Evolutionary conservation across 2,888 invertebrate genomes (phyloP).

Genomic region (Nomada ruficornis): DNA sequence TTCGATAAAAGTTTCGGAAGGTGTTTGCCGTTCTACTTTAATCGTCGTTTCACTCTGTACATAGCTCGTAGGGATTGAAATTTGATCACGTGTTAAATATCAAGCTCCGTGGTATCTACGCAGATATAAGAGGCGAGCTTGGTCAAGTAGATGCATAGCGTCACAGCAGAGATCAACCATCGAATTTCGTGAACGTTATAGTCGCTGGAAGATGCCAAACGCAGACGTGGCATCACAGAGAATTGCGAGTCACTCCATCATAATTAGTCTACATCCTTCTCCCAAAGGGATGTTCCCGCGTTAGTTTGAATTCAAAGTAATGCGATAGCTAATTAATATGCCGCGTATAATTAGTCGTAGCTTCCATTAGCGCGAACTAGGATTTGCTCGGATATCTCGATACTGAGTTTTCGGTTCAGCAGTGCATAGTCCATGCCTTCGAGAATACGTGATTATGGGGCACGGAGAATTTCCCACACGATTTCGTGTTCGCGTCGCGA

Average conservation of each 20-base stretch:
- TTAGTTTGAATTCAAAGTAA: slow-evolving; percentile 69
- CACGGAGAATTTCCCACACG: not conserved
- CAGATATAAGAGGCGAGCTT: not conserved
- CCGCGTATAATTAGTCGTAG: slow-evolving; percentile 65
- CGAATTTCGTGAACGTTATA: not conserved
- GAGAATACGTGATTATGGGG: slow-evolving; percentile 8
- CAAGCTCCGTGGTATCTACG: not conserved
- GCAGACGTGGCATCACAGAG: slow-evolving; percentile 47
- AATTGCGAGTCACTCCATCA: slow-evolving; percentile 70
- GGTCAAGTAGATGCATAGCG: slow-evolving; percentile 17
- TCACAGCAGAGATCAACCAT: not conserved
- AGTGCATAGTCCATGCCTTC: not conserved
- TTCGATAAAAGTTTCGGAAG: no score
- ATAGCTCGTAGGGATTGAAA: not conserved
- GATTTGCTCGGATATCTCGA: slow-evolving; percentile 35
- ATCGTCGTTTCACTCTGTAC: not conserved
- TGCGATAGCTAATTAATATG: slow-evolving; percentile 71
- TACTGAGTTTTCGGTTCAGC: not conserved
- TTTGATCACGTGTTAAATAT: not conserved
- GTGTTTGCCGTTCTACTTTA: not conserved
- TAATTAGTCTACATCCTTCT: slow-evolving; percentile 67
- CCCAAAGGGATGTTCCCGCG: slow-evolving; percentile 63
- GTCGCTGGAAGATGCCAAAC: slow-evolving; percentile 22
- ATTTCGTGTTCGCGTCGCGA: slow-evolving; percentile 20
- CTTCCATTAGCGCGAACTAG: slow-evolving; percentile 48